These are phyloP conservation scores for Sceliomorpha sp. DNA, from an alignment of 2,888 invertebrate species.

Conservation along the genomic window DNA sequence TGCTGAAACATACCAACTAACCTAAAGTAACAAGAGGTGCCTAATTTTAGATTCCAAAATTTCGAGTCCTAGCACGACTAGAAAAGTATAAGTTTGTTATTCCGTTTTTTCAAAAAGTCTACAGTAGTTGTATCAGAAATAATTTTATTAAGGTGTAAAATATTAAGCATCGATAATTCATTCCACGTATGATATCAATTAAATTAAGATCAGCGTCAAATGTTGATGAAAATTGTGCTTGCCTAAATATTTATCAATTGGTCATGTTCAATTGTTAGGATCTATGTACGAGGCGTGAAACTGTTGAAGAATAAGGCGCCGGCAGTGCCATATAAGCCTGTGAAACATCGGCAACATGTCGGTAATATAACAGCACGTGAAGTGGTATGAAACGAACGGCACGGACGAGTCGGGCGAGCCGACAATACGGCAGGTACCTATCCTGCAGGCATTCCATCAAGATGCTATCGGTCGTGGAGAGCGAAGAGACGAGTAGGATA, in stretches of 20 bases:
- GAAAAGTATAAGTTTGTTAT: too few species aligned
- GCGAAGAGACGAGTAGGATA: constrained; percentile 52
- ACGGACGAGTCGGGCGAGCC: constrained; percentile 43
- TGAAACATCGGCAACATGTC: constrained; percentile 6
- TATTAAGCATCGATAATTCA: too few species aligned
- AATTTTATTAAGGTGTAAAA: too few species aligned
- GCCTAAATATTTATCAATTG: neutral
- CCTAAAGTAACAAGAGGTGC: too few species aligned
- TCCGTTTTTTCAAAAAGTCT: too few species aligned
- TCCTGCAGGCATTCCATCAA: constrained; percentile 77
- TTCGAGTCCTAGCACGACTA: too few species aligned
- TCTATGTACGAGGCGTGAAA: constrained; percentile 3
- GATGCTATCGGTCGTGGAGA: constrained; percentile 71
- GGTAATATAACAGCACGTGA: constrained; percentile 10
- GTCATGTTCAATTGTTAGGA: neutral
- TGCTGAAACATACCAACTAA: too few species aligned
- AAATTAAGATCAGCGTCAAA: too few species aligned
- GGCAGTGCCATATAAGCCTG: neutral
- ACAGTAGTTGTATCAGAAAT: too few species aligned
- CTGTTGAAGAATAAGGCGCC: neutral
- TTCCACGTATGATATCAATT: too few species aligned
- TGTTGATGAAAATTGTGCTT: neutral
- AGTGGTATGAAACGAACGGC: constrained; percentile 10
- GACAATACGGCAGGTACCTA: constrained; percentile 77
- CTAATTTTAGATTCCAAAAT: too few species aligned